Percentiles rank a stretch among this genome's conserved stretches.
phyloP scores from a whole-genome alignment of 37 sponge, comb jelly and placozoan species.

The Ephydatia muelleri region DNA sequence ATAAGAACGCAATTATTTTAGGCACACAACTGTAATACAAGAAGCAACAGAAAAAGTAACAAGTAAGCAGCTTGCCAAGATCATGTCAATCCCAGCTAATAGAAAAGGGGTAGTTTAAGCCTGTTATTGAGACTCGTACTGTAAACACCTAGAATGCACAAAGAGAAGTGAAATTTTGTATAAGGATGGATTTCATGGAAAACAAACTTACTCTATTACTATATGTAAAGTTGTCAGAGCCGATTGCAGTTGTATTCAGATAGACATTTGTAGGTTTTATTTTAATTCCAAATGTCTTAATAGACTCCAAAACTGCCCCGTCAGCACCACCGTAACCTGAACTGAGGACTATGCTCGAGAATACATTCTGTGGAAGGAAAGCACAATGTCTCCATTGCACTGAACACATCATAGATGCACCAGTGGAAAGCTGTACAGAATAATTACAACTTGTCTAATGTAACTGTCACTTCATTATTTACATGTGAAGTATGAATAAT shows the following conservation, averaged over 20 bases:
- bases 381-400: no score
- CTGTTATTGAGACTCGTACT: not conserved
- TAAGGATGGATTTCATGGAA: not conserved
- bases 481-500: no score
- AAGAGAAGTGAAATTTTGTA: not conserved
- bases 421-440: no score
- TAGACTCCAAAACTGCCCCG: not conserved
- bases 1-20: no score
- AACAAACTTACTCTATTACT: not conserved
- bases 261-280: not conserved
- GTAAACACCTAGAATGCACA: not conserved
- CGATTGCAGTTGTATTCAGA: not conserved
- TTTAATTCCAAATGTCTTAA: slow-evolving; percentile 5
- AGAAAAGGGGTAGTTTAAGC: slow-evolving; percentile 12
- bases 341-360: no score
- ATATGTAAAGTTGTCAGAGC: not conserved
- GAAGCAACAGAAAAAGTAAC: no score
- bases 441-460: no score
- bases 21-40: no score
- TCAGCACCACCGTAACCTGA: not conserved
- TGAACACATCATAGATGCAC: no score
- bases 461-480: no score
- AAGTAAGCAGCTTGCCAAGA: no score
- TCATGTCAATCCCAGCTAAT: not conserved
- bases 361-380: no score